Evolutionary conservation across 2,113 vertebrate species (phyloP), one percentile per base, ranked within the genome.

Genomic region (Psilopsiagon aurifrons): DNA sequence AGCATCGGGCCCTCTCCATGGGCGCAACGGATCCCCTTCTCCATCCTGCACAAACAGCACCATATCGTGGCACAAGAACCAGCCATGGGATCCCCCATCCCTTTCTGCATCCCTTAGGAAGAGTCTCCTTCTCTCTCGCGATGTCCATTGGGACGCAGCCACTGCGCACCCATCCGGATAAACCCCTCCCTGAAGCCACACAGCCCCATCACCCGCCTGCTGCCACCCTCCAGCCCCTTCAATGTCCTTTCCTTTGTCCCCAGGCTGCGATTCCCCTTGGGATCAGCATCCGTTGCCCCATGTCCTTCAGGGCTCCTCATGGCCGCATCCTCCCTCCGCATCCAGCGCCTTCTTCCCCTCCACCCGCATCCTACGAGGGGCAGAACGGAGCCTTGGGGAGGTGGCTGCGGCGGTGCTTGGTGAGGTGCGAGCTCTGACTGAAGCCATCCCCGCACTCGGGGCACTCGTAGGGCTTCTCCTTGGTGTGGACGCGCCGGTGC

Each of bases 371-470:
- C 83, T 49, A 31, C 49, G 23, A 22, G 1, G 47, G 23, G 23
- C 22, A 23, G 23, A 49, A 24, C 47, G 47, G 47, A 49, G 47
- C 47, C 47, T 7, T 49, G 47, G 47, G 47, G 47, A 49, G 70
- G 57, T 98, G 97, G 69, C 91, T 86, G 0, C 97, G 97, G 6
- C 94, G 97, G 46, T 97, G 97, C 17, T 95, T 95, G 64, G 68
- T 7, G 2, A 97, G 96, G 37, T 96, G 94, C 6, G 96, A 97
- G 11, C 85, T 77, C 80, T 97, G 96, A 74, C 73, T 92, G 46
- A 96, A 97, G 11, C 90, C 60, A 37, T 95, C 96, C 0, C 95
- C 94, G 1, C 96, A 97, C 25, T 97, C 97, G 0, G 97, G 94
- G 80, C 98, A 98, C 16, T 22, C 33, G 3, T 55, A 95, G 28